Evolutionary conservation across 2,797 vertebrate genomes (phyloP), one percentile per base, ranked within the genome.

Genomic region (Protosalanx chinensis): DNA sequence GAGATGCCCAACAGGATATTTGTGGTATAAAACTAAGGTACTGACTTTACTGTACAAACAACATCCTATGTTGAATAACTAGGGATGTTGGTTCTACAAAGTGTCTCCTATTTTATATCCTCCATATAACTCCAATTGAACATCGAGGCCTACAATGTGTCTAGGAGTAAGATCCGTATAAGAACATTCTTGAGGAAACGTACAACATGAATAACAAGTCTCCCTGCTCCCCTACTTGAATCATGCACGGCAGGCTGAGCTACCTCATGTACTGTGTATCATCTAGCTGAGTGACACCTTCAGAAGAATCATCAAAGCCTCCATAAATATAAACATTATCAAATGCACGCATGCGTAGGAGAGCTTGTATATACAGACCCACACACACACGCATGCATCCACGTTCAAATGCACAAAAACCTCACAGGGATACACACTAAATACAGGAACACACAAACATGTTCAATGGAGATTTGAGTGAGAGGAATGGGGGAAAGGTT

Each of bases 301-400:
- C 71, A 70, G 76, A 82, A 67, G 12, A 41, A 88, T 82, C 85
- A 86, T 86, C 88, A 90, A 87, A 88, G 85, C 75, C 75, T 81
- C 85, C 85, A 84, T 85, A 86, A 87, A 86, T 86, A 88, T 46
- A 46, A 46, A 46, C 41, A 46, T 46, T 8, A 8, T 10, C 41
- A 46, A 46, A 46, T 46, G 41, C 41, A 46, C 41, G 41, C 41
- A 46, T 46, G 41, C 10, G 41, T 46, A 46, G 41, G 2, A 12
- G 41, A 8, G 41, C 41, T 46, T 46, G 41, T 13, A 46, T 12
- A 46, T 46, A 18, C 51, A 56, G 51, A 56, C 15, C 5, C 30
- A 68, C 30, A 57, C 51, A 16, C 30, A 33, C 53, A 68, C 49
- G 72, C 64, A 72, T 56, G 60, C 71, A 60, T 56, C 59, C 56